These are phyloP conservation scores for Clarias fuscus DNA, from an alignment of 2,797 vertebrate genomes.

Conservation along the genomic window DNA sequence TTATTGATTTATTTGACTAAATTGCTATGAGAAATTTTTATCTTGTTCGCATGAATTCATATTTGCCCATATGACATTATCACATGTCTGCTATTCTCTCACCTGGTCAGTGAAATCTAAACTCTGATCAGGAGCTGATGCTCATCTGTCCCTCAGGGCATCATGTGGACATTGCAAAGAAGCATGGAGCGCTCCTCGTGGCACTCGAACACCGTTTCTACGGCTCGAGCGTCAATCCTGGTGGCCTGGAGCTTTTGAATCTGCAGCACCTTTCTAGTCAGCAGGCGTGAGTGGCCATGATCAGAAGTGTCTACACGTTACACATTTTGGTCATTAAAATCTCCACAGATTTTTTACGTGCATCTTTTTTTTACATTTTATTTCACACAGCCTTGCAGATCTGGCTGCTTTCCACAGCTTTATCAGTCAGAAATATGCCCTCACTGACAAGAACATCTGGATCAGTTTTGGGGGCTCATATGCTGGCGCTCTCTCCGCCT, in stretches of 20 bases:
- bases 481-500: slow-evolving; percentile 81
- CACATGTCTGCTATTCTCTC: neutral
- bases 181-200: slow-evolving; percentile 75
- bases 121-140: no score
- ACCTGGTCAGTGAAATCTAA: neutral
- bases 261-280: slow-evolving; percentile 81
- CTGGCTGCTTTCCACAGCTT: slow-evolving; percentile 73
- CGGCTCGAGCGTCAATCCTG: slow-evolving; percentile 77
- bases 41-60: neutral
- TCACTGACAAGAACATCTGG: slow-evolving; percentile 80
- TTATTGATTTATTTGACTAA: no score
- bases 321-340: neutral
- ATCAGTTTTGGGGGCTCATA: slow-evolving; percentile 89
- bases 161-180: slow-evolving; percentile 77
- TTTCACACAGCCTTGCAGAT: slow-evolving; percentile 68
- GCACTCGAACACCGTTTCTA: slow-evolving; percentile 87
- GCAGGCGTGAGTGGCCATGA: slow-evolving; percentile 76
- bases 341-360: neutral
- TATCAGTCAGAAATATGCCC: slow-evolving; percentile 73
- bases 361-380: neutral
- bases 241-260: slow-evolving; percentile 68
- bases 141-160: slow-evolving; percentile 71
- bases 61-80: neutral
- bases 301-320: neutral
- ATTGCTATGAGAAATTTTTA: neutral